Conservation (phyloP, 2,797 vertebrate species). For the Trachops cirrhosus region DNA sequence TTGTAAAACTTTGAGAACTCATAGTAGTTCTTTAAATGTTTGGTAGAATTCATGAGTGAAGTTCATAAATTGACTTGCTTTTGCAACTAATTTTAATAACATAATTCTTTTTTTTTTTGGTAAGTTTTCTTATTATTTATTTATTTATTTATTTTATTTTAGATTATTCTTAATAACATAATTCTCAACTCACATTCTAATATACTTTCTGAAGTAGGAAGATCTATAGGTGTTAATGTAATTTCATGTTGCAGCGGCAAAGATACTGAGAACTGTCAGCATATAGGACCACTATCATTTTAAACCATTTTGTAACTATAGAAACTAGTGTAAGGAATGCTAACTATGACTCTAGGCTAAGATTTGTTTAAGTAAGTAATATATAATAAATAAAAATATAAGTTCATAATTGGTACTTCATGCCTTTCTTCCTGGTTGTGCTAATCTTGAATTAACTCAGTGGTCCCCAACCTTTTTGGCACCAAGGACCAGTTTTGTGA, state of each 20-base stretch:
- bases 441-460: background rate
- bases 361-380: background rate
- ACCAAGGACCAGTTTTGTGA: background rate
- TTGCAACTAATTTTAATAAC: constrained; percentile 10
- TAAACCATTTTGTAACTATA: background rate
- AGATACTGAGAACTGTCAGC: background rate
- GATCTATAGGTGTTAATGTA: background rate
- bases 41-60: background rate
- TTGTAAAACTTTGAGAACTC: background rate
- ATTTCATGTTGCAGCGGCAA: background rate
- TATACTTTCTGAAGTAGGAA: background rate
- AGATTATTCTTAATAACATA: constrained; percentile 25
- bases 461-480: background rate
- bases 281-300: background rate
- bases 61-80: background rate
- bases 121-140: no score
- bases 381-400: background rate
- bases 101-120: no score
- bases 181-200: background rate
- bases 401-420: background rate
- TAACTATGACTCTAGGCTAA: background rate
- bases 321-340: background rate
- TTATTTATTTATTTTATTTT: no score
- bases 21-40: background rate
- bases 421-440: background rate